Evolutionary conservation across 2,888 invertebrate genomes (phyloP).

Genomic region (Corbicula japonica): DNA sequence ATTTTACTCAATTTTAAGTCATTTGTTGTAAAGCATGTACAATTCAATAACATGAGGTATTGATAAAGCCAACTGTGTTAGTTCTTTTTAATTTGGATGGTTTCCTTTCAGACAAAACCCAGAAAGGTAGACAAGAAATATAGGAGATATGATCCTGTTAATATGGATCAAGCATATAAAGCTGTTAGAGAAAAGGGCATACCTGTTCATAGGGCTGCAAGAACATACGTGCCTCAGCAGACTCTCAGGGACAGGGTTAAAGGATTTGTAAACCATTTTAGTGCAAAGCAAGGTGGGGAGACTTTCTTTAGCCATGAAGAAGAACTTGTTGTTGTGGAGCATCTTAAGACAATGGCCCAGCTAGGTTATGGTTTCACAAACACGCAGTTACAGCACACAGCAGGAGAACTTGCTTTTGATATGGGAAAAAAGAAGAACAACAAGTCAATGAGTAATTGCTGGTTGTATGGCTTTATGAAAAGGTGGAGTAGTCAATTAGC

Average conservation of each 20-base stretch:
- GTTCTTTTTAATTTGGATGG: too few species aligned
- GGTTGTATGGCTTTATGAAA: conserved; percentile 8
- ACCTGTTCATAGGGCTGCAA: background rate
- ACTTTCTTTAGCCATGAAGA: background rate
- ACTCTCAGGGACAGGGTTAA: background rate
- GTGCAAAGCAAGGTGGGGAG: background rate
- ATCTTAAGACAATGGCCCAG: background rate
- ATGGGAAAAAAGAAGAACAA: background rate
- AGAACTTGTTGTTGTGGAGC: background rate
- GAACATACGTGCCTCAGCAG: background rate
- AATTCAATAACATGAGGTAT: too few species aligned
- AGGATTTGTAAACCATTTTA: background rate
- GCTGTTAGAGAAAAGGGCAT: background rate
- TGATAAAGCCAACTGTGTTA: too few species aligned
- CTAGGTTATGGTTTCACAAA: background rate
- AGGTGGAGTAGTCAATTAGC: too few species aligned
- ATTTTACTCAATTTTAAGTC: too few species aligned
- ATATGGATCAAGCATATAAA: conserved; percentile 2
- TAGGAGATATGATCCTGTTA: background rate
- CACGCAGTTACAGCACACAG: background rate
- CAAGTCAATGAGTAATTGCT: conserved; percentile 7
- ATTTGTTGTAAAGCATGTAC: too few species aligned
- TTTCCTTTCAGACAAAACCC: too few species aligned
- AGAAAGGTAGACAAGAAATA: too few species aligned
- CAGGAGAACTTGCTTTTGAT: conserved; percentile 19